Percentiles rank a stretch among this genome's conserved stretches.
These are phyloP conservation scores for Bellardia pandia DNA, from an alignment of 2,888 invertebrate species.

Conservation along the genomic window DNA sequence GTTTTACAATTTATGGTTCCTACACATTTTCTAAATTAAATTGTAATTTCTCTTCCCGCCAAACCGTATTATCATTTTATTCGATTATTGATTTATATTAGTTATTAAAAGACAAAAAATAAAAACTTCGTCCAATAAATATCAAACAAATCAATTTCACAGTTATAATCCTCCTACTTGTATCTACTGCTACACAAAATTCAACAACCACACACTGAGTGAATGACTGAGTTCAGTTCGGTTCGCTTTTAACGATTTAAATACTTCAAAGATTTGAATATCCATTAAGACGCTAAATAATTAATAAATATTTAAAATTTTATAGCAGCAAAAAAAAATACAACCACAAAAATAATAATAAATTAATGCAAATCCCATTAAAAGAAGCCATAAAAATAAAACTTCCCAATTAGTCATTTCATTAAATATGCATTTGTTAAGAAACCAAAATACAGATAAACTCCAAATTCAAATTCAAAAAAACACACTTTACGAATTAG, in stretches of 20 bases:
- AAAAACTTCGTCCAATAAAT: slow-evolving; percentile 63
- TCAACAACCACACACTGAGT: slow-evolving; percentile 55
- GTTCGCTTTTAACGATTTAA: slow-evolving; percentile 50
- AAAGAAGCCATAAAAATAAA: slow-evolving; percentile 70
- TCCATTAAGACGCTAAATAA: slow-evolving; percentile 71
- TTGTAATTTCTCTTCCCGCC: slow-evolving; percentile 4
- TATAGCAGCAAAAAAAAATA: slow-evolving; percentile 53
- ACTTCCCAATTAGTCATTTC: slow-evolving; percentile 73
- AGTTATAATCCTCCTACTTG: slow-evolving; percentile 71
- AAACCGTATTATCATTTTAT: slow-evolving; percentile 31
- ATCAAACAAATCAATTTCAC: slow-evolving; percentile 71
- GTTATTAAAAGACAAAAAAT: neutral
- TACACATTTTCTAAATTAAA: slow-evolving; percentile 40
- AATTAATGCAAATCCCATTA: slow-evolving; percentile 73
- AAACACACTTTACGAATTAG: slow-evolving; percentile 18
- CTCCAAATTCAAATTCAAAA: slow-evolving; percentile 13
- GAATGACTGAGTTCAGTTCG: neutral
- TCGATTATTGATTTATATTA: slow-evolving; percentile 53
- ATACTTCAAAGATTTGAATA: slow-evolving; percentile 52
- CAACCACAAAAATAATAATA: slow-evolving; percentile 44
- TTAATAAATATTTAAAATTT: slow-evolving; percentile 71
- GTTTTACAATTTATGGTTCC: slow-evolving; percentile 19
- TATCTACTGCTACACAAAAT: slow-evolving; percentile 55
- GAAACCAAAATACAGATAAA: slow-evolving; percentile 9
- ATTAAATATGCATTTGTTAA: slow-evolving; percentile 66